Evolutionary conservation across 1,140 invertebrate genomes (phyloP).

Genomic region (Drepana arcuata): DNA sequence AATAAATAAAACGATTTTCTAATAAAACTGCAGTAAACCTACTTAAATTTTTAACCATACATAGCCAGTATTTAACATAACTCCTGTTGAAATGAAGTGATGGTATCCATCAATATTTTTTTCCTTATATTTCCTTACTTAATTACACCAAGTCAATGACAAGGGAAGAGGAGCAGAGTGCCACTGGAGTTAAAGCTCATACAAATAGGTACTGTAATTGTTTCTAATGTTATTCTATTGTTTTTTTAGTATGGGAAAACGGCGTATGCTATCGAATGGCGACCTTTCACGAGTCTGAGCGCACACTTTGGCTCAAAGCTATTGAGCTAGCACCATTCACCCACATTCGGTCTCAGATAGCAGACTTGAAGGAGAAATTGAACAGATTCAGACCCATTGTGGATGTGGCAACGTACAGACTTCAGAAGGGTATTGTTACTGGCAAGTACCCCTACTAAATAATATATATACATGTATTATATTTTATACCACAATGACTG

Average conservation of each 20-base stretch:
- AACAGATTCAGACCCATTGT: slow-evolving; percentile 73
- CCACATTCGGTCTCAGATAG: slow-evolving; percentile 83
- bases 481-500: background rate
- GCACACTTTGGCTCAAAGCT: slow-evolving; percentile 89
- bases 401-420: slow-evolving; percentile 79
- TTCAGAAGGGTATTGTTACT: slow-evolving; percentile 77
- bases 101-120: too few species aligned
- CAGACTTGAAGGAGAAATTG: slow-evolving; percentile 63
- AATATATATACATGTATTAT: background rate
- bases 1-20: too few species aligned
- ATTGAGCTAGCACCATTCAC: slow-evolving; percentile 90
- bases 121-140: too few species aligned
- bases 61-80: too few species aligned
- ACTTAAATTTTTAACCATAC: too few species aligned
- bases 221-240: too few species aligned
- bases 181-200: too few species aligned
- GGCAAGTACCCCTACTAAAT: slow-evolving; percentile 49
- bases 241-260: slow-evolving; percentile 83
- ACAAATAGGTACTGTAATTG: too few species aligned
- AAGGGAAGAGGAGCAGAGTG: too few species aligned
- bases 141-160: too few species aligned
- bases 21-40: too few species aligned
- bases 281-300: slow-evolving; percentile 83
- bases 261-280: slow-evolving; percentile 85
- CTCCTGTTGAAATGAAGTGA: too few species aligned